Percentiles rank a stretch among this genome's conserved stretches.
phyloP scores from a whole-genome alignment of 1,140 invertebrate species.

The Nasonia giraulti region DNA sequence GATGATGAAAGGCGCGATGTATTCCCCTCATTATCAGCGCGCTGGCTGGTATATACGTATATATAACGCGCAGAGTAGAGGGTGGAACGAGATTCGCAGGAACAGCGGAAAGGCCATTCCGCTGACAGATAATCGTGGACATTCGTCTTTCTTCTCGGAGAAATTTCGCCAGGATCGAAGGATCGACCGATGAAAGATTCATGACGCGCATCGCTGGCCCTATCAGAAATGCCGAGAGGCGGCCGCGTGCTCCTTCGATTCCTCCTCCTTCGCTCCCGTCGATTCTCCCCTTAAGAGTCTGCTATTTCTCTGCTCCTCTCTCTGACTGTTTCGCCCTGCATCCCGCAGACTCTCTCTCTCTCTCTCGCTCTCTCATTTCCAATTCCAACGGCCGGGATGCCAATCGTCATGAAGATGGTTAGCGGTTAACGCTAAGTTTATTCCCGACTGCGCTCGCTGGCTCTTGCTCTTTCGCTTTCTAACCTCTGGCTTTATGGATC shows the following conservation, averaged over 20 bases:
- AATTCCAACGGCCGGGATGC: conserved; percentile 17
- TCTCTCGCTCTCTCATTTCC: conserved; percentile 28
- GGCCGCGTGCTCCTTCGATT: conserved; percentile 19
- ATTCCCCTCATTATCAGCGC: conserved; percentile 20
- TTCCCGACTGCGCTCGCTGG: not conserved
- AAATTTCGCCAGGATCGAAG: conserved; percentile 43
- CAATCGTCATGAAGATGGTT: conserved; percentile 37
- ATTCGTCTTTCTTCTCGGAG: conserved; percentile 42
- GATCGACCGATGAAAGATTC: conserved; percentile 51
- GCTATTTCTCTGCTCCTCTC: conserved; percentile 1
- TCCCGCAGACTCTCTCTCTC: not conserved
- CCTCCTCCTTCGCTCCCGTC: not conserved
- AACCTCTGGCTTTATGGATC: not conserved
- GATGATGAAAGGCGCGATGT: not conserved
- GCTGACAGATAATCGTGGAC: conserved; percentile 49
- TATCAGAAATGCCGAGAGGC: conserved; percentile 43
- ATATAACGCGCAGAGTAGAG: not conserved
- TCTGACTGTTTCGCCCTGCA: conserved; percentile 1
- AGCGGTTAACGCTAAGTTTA: conserved; percentile 43
- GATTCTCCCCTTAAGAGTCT: not conserved
- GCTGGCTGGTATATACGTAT: not conserved
- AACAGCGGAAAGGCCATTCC: conserved; percentile 32
- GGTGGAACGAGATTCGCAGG: not conserved
- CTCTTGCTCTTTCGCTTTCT: not conserved
- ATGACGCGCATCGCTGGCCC: conserved; percentile 46